Base-by-base conservation (phyloP, 2,797 vertebrate species). In the Arnoldichthys spilopterus region DNA sequence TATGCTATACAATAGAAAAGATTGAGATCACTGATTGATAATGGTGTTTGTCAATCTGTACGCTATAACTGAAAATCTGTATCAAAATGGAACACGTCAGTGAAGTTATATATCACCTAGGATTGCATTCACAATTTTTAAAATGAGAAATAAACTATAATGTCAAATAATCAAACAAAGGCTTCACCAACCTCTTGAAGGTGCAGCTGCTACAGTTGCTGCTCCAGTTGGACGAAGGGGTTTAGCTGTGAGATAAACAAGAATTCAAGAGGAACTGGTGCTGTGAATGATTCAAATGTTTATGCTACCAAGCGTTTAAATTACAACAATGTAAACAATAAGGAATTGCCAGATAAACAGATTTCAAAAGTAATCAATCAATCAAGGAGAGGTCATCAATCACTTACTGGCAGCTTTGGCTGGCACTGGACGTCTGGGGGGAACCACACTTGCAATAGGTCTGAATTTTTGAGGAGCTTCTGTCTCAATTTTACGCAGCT, bases 171-270 rank as follows among this genome's bases (percentile, higher is more conserved):
- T 11, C 2, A 18, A 70, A n/a, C 9, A 26, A 11, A 82, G 15
- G 24, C 13, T 40, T 58, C 5, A 54, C 85, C 82, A 68, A 94
- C 94, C 91, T 90, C 91, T 90, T 32, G 92, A 89, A 0, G 92
- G 92, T 34, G 77, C 93, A 0, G 2, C 83, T 40, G 92, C 91
- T 71, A 95, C 91, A 0, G 94, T 94, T 1, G 89, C 90, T 34
- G 94, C 92, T 49, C 87, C 87, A 4, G 24, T 76, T 22, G 56
- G 75, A 85, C 90, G 85, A 32, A 79, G 28, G 2, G 87, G 63
- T 81, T 77, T 90, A 1, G 79, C 93, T 94, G 77, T 3, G 30
- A 28, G 66, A 53, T 68, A 70, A 30, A 47, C 18, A 30, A 72
- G 1, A 72, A 1, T 53, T 28, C 15, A 59, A 28, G 4, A 12